Evolutionary conservation across 2,797 vertebrate genomes (phyloP).

Genomic region (Chromobotia macracanthus): DNA sequence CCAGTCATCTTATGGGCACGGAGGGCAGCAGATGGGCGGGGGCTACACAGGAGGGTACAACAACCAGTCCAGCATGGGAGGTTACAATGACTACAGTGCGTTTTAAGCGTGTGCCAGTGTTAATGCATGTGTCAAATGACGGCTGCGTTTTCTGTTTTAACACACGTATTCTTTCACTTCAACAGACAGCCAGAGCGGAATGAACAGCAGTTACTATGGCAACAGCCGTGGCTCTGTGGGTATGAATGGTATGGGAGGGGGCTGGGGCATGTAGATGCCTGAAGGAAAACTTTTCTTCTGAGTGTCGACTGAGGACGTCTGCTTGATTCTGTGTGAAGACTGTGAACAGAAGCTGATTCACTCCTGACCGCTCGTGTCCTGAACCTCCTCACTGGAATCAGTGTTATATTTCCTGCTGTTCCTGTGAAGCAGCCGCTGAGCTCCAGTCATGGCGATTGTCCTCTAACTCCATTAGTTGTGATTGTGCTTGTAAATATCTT

Average conservation of each 20-base stretch:
- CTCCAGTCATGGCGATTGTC: constrained; percentile 29
- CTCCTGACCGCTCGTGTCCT: constrained; percentile 27
- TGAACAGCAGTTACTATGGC: constrained; percentile 90
- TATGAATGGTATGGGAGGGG: constrained; percentile 87
- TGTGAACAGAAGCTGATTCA: constrained; percentile 22
- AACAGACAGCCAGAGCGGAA: constrained; percentile 90
- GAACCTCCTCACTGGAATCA: constrained; percentile 48
- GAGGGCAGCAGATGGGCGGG: constrained; percentile 89
- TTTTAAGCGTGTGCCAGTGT: constrained; percentile 61
- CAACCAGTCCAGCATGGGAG: constrained; percentile 95
- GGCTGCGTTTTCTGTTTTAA: background rate
- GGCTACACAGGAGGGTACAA: constrained; percentile 95
- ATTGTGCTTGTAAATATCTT: constrained; percentile 57
- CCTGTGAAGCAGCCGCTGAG: background rate
- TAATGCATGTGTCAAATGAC: background rate
- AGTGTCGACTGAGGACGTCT: constrained; percentile 58
- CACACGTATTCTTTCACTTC: background rate
- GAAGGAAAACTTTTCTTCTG: constrained; percentile 55
- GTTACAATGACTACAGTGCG: constrained; percentile 91
- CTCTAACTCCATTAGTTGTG: constrained; percentile 25
- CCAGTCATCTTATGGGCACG: constrained; percentile 91
- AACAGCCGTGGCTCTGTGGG: constrained; percentile 83
- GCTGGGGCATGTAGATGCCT: constrained; percentile 85
- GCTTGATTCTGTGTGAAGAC: constrained; percentile 35
- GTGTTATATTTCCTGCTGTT: constrained; percentile 43